Evolutionary conservation across 2,113 vertebrate species (phyloP).

Genomic region (Chaetodon trifascialis): DNA sequence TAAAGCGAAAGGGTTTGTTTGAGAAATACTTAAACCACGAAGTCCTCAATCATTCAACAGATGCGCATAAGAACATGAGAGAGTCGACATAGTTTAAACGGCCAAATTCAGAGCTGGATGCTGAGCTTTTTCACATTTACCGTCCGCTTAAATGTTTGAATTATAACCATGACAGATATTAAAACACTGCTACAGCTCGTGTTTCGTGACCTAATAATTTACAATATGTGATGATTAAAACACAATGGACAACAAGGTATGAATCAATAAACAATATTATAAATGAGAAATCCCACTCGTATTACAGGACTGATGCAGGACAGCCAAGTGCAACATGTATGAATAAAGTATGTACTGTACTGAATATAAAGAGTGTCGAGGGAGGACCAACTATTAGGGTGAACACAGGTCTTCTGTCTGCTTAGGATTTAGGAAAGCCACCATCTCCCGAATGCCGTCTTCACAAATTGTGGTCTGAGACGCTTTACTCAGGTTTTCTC

Average conservation of each 20-base stretch:
- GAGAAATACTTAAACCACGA: conserved; percentile 23
- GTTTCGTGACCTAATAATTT: conserved; percentile 17
- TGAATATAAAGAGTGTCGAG: conserved; percentile 22
- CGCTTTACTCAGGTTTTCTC: conserved; percentile 74
- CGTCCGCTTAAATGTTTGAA: neutral
- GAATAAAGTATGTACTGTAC: conserved; percentile 18
- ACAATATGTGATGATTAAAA: conserved; percentile 41
- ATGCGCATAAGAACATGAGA: conserved; percentile 3
- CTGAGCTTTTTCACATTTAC: too few species aligned
- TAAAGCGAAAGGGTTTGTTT: conserved; percentile 18
- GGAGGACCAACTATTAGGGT: conserved; percentile 62
- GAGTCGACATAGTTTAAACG: neutral
- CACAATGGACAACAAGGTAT: conserved; percentile 10
- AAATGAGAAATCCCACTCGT: conserved; percentile 27
- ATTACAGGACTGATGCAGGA: conserved; percentile 1
- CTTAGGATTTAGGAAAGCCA: conserved; percentile 83
- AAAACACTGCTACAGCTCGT: neutral
- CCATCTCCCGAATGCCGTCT: conserved; percentile 82
- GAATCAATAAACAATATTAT: conserved; percentile 9
- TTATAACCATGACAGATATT: conserved; percentile 9
- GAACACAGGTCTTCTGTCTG: conserved; percentile 81
- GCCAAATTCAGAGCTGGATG: too few species aligned
- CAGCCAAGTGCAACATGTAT: conserved; percentile 41
- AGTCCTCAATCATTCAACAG: neutral
- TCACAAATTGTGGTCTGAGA: conserved; percentile 76